These are phyloP conservation scores for Ptychodera flava DNA, from an alignment of 35 echinoderm and acorn worm genomes.

Conservation along the genomic window DNA sequence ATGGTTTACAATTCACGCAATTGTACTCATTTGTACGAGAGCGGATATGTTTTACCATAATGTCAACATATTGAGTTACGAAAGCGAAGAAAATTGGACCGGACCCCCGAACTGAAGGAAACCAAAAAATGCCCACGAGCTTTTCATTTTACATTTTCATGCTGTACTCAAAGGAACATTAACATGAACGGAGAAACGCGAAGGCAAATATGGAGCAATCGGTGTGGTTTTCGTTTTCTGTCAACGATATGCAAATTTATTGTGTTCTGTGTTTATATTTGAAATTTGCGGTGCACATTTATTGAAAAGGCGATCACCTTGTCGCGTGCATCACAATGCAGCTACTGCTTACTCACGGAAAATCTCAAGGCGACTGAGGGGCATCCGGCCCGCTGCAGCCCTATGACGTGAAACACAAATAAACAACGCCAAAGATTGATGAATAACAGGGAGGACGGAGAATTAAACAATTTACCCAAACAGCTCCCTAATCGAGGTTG, in stretches of 20 bases:
- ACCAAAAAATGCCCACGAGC: no score
- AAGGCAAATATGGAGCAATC: neutral
- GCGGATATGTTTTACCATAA: no score
- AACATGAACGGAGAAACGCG: no score
- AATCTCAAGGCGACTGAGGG: neutral
- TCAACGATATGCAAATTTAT: neutral
- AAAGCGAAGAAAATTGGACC: no score
- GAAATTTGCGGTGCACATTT: neutral
- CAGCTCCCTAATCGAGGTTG: neutral
- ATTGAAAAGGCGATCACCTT: neutral
- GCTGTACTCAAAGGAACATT: no score
- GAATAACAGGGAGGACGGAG: neutral
- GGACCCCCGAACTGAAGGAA: no score
- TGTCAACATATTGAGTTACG: no score
- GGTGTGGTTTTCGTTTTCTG: neutral
- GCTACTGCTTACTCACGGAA: neutral
- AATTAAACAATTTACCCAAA: neutral
- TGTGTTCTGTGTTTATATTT: neutral
- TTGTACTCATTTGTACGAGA: no score
- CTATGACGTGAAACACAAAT: neutral
- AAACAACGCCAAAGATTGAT: neutral
- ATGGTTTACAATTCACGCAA: no score
- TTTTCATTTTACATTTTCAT: no score
- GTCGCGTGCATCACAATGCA: neutral
- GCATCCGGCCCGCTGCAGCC: neutral